These are phyloP conservation scores for Sebastes oblongus DNA, from an alignment of 2,797 vertebrate genomes.

Conservation along the genomic window DNA sequence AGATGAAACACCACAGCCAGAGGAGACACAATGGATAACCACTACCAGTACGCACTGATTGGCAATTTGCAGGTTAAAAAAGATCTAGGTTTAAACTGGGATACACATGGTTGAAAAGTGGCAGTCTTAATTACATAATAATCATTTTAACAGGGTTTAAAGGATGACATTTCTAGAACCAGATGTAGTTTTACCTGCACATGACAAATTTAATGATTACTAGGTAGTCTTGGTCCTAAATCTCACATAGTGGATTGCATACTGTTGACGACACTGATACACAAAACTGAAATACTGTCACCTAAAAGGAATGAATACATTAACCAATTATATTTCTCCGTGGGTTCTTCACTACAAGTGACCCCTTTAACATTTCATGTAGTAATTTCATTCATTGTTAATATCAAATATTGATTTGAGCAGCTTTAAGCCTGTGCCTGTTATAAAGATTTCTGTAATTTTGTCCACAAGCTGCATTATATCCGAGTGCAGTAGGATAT, in stretches of 20 bases:
- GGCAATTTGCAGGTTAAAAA: background rate
- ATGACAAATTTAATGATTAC: background rate
- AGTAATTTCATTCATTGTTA: background rate
- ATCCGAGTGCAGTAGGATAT: background rate
- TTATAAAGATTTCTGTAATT: background rate
- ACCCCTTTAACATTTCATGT: constrained; percentile 1
- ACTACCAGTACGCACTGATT: too few species aligned
- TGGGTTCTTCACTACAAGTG: background rate
- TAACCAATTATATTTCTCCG: background rate
- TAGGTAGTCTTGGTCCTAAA: background rate
- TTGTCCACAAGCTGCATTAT: background rate
- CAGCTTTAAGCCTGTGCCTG: background rate
- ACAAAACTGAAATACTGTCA: background rate
- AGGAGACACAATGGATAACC: background rate
- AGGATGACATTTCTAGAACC: background rate
- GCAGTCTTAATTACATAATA: background rate
- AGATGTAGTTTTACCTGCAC: background rate
- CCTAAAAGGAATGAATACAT: background rate
- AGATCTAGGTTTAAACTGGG: background rate
- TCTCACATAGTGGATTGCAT: background rate
- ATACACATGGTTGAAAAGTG: background rate
- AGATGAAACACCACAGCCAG: background rate
- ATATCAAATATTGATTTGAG: background rate
- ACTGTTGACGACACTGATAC: background rate
- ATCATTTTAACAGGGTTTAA: background rate